phyloP scores from a whole-genome alignment of 2,888 invertebrate species.

The Agrotis segetum region DNA sequence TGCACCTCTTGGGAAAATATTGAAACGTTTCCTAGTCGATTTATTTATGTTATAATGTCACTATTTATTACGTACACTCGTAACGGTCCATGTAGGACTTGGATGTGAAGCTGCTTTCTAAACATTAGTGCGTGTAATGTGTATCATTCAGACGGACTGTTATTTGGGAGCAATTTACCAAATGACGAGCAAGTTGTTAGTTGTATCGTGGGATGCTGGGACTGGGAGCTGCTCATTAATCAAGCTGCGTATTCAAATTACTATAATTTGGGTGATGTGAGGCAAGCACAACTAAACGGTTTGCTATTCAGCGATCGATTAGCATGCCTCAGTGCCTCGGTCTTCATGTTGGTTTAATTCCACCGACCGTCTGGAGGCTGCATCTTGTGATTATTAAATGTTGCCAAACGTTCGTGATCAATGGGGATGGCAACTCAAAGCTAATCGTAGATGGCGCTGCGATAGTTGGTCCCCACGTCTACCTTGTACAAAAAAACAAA shows the following conservation, averaged over 20 bases:
- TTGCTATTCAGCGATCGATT: conserved; percentile 48
- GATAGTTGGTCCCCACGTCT: no score
- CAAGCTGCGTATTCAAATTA: conserved; percentile 69
- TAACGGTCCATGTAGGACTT: conserved; percentile 22
- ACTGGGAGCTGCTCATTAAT: conserved; percentile 63
- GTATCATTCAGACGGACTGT: conserved; percentile 47
- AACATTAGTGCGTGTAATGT: conserved; percentile 38
- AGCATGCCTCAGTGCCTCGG: conserved; percentile 42
- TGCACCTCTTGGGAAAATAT: conserved; percentile 60
- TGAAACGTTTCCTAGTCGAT: conserved; percentile 55
- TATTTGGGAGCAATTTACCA: conserved; percentile 61
- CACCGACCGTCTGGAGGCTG: conserved; percentile 16
- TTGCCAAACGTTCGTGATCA: conserved; percentile 10
- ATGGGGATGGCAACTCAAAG: no score
- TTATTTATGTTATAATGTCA: conserved; percentile 45
- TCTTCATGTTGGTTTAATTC: conserved; percentile 17
- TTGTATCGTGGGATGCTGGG: conserved; percentile 31
- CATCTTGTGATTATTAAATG: conserved; percentile 2
- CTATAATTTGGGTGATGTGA: conserved; percentile 62
- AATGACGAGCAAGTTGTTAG: conserved; percentile 51
- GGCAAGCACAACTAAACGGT: conserved; percentile 39
- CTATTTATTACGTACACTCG: conserved; percentile 47
- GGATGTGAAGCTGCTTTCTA: conserved; percentile 45
- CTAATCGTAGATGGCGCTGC: no score
- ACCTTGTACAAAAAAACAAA: no score